Base-by-base conservation (phyloP, 2,113 vertebrate genomes). In the Pteropus alecto region DNA sequence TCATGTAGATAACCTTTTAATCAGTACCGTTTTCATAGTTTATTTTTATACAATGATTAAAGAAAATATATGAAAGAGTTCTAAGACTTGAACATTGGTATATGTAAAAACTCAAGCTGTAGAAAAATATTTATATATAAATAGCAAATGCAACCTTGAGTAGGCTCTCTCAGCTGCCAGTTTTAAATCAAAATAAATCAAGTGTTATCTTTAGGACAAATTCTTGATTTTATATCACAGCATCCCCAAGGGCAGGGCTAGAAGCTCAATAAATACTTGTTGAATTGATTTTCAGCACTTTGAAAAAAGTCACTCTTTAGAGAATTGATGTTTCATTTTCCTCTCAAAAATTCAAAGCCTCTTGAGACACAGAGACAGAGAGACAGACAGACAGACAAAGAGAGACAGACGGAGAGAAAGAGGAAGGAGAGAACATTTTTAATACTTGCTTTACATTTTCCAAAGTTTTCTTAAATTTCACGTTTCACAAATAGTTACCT, bases 121-220 rank as follows among this genome's bases (percentile, higher is more conserved):
- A 60, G 61, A 70, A 93, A 93, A 92, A 74, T 93, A 93, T 95
- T 96, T 94, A 82, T 96, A 93, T 87, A 85, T 61, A 65, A 95
- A 97, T 58, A 93, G 28, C 21, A 81, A 81, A 67, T 71, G 33
- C 21, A 97, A 89, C 84, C 90, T 97, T 96, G 93, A 96, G 46
- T 90, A 87, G 67, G 73, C 46, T 56, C n/a, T 90, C 89, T 83
- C 58, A 24, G 9, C 76, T 97, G 41, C 54, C 60, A 96, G 79
- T 84, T 96, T 77, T 97, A 96, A 98, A 96, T 96, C 87, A 98
- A 87, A 96, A 97, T 94, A 94, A 96, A 97, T 94, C 92, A 88
- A 96, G 82, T 84, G 46, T 70, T 93, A 93, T 83, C 84, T 93
- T 60, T 95, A 90, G 88, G 87, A 33, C 93, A 96, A 92, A 84